phyloP scores from a whole-genome alignment of 1,140 invertebrate genomes.

The Formica selysi region DNA sequence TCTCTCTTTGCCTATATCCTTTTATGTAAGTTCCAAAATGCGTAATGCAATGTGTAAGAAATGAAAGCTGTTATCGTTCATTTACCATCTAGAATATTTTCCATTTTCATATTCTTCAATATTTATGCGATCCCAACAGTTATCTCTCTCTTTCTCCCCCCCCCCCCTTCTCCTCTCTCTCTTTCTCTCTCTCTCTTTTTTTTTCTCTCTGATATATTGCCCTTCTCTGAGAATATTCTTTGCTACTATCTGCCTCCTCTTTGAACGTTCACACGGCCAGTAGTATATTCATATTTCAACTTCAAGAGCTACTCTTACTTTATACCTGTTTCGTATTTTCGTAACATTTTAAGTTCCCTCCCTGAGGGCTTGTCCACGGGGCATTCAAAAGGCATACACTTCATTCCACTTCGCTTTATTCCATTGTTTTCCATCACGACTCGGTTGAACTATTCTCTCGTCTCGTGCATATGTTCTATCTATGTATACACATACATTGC shows the following conservation, averaged over 20 bases:
- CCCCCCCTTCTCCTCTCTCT: background rate
- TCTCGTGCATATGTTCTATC: slow-evolving; percentile 39
- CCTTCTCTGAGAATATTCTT: slow-evolving; percentile 53
- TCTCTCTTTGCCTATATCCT: background rate
- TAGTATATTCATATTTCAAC: slow-evolving; percentile 63
- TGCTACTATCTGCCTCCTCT: slow-evolving; percentile 46
- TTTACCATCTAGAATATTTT: background rate
- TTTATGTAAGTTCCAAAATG: background rate
- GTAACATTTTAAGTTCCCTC: slow-evolving; percentile 62
- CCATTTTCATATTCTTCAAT: slow-evolving; percentile 16
- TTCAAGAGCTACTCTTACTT: slow-evolving; percentile 63
- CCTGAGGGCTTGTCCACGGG: slow-evolving; percentile 51
- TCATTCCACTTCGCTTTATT: slow-evolving; percentile 61
- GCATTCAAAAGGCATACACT: slow-evolving; percentile 54
- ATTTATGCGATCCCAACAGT: slow-evolving; percentile 14
- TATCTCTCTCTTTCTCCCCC: background rate
- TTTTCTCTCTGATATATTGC: slow-evolving; percentile 45
- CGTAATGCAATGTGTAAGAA: background rate
- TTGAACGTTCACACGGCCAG: slow-evolving; percentile 54
- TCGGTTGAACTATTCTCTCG: slow-evolving; percentile 57
- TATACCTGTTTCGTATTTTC: slow-evolving; percentile 60
- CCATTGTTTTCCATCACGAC: slow-evolving; percentile 60
- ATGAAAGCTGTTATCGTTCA: background rate
- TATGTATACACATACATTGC: slow-evolving; percentile 33
- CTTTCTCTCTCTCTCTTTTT: slow-evolving; percentile 26